Evolutionary conservation across 2,797 vertebrate genomes (phyloP).

Genomic region (Brachyrhaphis roseni): DNA sequence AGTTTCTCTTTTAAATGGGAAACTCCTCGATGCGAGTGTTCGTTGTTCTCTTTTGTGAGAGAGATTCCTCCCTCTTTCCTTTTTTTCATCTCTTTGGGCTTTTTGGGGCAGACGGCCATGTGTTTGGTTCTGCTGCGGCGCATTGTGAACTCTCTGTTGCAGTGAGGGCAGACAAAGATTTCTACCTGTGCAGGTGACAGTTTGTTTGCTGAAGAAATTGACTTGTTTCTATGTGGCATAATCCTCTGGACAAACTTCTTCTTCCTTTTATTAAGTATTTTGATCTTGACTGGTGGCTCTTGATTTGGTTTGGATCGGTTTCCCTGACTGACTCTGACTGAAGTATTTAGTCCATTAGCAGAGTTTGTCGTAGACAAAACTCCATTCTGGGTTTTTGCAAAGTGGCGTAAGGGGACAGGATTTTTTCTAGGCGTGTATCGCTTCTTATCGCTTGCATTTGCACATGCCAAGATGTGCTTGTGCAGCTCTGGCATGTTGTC

Average conservation of each 20-base stretch:
- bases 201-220: slow-evolving; percentile 82
- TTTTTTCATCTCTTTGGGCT: slow-evolving; percentile 86
- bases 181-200: slow-evolving; percentile 54
- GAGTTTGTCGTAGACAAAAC: slow-evolving; percentile 80
- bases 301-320: slow-evolving; percentile 86
- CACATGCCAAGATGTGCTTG: slow-evolving; percentile 94
- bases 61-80: slow-evolving; percentile 82
- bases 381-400: slow-evolving; percentile 90
- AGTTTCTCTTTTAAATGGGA: slow-evolving; percentile 85
- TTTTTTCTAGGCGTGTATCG: slow-evolving; percentile 98
- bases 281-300: slow-evolving; percentile 88
- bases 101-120: slow-evolving; percentile 92
- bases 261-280: slow-evolving; percentile 88
- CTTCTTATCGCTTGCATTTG: slow-evolving; percentile 95
- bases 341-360: slow-evolving; percentile 84
- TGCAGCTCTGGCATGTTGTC: slow-evolving; percentile 98
- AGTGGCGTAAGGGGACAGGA: slow-evolving; percentile 92
- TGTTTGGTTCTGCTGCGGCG: slow-evolving; percentile 95
- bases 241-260: slow-evolving; percentile 92
- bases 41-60: slow-evolving; percentile 82
- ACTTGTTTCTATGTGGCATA: slow-evolving; percentile 89
- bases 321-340: slow-evolving; percentile 87
- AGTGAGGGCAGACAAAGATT: slow-evolving; percentile 91
- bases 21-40: slow-evolving; percentile 79
- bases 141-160: slow-evolving; percentile 93